Evolutionary conservation across 64 coral and sea anemone species (phyloP).

Genomic region (Pachyseris speciosa): DNA sequence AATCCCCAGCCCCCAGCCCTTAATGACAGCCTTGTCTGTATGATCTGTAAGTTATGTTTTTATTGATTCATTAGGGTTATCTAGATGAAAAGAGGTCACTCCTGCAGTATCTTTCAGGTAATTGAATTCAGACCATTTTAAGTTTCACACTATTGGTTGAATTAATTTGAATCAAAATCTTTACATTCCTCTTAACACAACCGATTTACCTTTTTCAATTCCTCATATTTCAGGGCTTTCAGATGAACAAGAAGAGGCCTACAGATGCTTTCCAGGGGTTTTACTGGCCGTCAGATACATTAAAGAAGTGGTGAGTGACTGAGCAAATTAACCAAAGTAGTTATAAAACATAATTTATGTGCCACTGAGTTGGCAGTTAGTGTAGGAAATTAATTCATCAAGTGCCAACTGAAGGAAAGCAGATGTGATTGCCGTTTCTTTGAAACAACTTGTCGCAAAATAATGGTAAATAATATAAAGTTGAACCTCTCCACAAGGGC

Average conservation of each 20-base stretch:
- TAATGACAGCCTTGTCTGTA: too few species aligned
- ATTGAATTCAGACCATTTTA: slow-evolving; percentile 3
- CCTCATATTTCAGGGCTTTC: slow-evolving; percentile 1
- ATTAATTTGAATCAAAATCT: not conserved
- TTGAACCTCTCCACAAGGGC: too few species aligned
- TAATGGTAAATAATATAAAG: too few species aligned
- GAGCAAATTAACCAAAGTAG: not conserved
- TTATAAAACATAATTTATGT: too few species aligned
- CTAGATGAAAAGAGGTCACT: slow-evolving; percentile 40
- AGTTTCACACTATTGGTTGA: too few species aligned
- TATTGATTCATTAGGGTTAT: slow-evolving; percentile 3
- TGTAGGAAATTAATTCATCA: too few species aligned
- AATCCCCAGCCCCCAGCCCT: too few species aligned
- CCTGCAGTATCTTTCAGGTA: slow-evolving; percentile 12
- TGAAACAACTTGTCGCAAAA: too few species aligned
- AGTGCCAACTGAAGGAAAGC: too few species aligned
- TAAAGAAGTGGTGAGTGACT: slow-evolving; percentile 66
- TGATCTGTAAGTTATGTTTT: not conserved
- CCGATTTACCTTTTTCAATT: not conserved
- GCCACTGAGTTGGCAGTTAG: too few species aligned
- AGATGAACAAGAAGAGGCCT: slow-evolving; percentile 53
- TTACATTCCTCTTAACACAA: too few species aligned
- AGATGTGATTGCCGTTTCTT: too few species aligned
- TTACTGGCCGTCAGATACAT: slow-evolving; percentile 63
- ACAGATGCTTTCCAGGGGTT: slow-evolving; percentile 63